phyloP scores from a whole-genome alignment of 1,140 invertebrate genomes.

The Ptiloglossa arizonensis region DNA sequence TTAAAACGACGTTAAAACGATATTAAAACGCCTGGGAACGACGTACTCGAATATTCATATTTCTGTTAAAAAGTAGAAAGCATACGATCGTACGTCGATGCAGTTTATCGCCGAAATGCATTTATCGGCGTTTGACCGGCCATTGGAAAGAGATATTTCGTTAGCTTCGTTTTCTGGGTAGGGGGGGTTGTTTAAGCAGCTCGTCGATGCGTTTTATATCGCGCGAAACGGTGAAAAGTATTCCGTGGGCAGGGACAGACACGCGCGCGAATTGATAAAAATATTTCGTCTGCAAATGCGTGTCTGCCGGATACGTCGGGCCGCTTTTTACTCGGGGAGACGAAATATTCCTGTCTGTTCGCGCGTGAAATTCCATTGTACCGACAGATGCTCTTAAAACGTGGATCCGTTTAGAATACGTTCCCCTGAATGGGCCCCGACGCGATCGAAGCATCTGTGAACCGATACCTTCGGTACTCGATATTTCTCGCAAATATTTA shows the following conservation, averaged over 20 bases:
- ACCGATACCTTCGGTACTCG: not conserved
- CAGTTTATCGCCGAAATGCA: not conserved
- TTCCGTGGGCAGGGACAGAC: not conserved
- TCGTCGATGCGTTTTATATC: not conserved
- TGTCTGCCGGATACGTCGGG: not conserved
- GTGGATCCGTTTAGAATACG: constrained; percentile 38
- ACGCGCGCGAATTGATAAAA: constrained; percentile 18
- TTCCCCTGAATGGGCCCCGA: not conserved
- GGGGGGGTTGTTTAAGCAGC: not conserved
- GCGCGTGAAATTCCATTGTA: constrained; percentile 40
- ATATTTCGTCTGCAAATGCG: constrained; percentile 20
- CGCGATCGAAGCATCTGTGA: constrained; percentile 10
- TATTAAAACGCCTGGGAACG: too few relatives aligned
- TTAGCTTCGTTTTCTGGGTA: constrained; percentile 14
- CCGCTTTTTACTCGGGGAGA: constrained; percentile 18
- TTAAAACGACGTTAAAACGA: too few relatives aligned
- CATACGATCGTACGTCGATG: too few relatives aligned
- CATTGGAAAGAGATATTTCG: constrained; percentile 3
- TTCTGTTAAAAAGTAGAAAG: too few relatives aligned
- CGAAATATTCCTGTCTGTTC: constrained; percentile 35
- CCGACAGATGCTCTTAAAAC: constrained; percentile 46
- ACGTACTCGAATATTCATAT: too few relatives aligned
- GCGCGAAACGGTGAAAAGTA: not conserved
- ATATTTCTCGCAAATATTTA: constrained; percentile 8
- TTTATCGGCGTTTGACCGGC: too few relatives aligned